A percentile compares a stretch with the other conserved stretches of the same genome.
These are phyloP conservation scores for Rhombomys opimus DNA, from an alignment of 2,113 vertebrate species.

Conservation along the genomic window DNA sequence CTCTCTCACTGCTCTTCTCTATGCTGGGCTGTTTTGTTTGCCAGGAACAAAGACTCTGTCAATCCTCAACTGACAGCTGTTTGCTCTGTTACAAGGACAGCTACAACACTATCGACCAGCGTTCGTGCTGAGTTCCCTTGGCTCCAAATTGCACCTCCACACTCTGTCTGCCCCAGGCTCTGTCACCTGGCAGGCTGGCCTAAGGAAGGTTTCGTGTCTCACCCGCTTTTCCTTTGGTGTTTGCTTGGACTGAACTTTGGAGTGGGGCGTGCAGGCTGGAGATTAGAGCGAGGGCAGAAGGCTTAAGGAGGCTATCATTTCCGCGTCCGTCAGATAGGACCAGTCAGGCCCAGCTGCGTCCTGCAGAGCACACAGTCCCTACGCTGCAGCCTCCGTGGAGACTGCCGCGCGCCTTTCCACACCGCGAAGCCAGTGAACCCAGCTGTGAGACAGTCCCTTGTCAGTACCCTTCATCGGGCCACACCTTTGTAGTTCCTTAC, in stretches of 20 bases:
- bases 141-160: too few relatives aligned
- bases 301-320: too few relatives aligned
- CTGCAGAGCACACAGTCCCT: background rate
- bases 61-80: too few relatives aligned
- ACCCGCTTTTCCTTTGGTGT: background rate
- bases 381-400: background rate
- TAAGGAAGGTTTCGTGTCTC: background rate
- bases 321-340: background rate
- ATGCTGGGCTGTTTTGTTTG: background rate
- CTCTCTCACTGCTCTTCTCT: background rate
- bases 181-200: background rate
- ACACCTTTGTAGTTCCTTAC: background rate
- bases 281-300: background rate
- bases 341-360: background rate
- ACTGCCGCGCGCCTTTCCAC: too few relatives aligned
- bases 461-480: too few relatives aligned
- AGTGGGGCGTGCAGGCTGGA: rapidly evolving
- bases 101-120: background rate
- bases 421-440: background rate
- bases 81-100: too few relatives aligned
- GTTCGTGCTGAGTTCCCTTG: background rate
- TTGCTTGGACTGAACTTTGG: background rate
- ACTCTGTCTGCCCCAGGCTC: background rate
- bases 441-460: background rate
- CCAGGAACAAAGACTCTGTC: background rate